Percentiles rank a stretch among this genome's conserved stretches.
Evolutionary conservation across 1,140 invertebrate genomes (phyloP).

Genomic region (Ditylenchus dipsaci): DNA sequence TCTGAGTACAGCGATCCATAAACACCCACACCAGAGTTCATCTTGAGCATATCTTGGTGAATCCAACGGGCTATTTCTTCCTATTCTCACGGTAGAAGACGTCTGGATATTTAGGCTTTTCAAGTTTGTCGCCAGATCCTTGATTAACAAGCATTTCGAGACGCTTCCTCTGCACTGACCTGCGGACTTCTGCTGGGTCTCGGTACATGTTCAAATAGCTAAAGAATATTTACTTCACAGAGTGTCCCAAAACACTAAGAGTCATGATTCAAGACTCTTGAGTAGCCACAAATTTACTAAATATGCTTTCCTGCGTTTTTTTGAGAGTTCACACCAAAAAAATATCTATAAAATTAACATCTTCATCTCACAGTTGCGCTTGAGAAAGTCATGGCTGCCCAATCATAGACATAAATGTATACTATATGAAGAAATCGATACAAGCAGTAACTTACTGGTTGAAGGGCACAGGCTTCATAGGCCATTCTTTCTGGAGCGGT

Average conservation of each 20-base stretch:
- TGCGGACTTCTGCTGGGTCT: constrained; percentile 32
- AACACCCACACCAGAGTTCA: constrained; percentile 38
- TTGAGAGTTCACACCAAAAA: no score
- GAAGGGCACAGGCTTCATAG: constrained; percentile 71
- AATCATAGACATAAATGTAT: no score
- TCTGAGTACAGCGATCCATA: constrained; percentile 36
- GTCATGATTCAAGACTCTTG: no score
- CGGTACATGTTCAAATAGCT: constrained; percentile 55
- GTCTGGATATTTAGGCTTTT: constrained; percentile 46
- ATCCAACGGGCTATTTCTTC: constrained; percentile 45
- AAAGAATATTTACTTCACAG: neutral
- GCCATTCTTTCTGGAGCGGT: constrained; percentile 74
- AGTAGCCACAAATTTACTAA: no score
- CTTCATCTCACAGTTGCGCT: no score
- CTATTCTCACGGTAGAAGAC: constrained; percentile 51
- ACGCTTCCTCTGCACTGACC: constrained; percentile 23
- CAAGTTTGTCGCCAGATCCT: neutral
- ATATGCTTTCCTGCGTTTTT: no score
- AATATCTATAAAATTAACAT: no score
- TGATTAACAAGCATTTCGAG: constrained; percentile 35
- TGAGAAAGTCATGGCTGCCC: no score
- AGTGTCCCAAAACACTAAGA: no score
- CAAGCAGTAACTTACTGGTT: constrained; percentile 62
- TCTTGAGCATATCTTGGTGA: constrained; percentile 38
- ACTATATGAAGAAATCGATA: neutral